Evolutionary conservation across 2,888 invertebrate genomes (phyloP).

Genomic region (Corbicula japonica): DNA sequence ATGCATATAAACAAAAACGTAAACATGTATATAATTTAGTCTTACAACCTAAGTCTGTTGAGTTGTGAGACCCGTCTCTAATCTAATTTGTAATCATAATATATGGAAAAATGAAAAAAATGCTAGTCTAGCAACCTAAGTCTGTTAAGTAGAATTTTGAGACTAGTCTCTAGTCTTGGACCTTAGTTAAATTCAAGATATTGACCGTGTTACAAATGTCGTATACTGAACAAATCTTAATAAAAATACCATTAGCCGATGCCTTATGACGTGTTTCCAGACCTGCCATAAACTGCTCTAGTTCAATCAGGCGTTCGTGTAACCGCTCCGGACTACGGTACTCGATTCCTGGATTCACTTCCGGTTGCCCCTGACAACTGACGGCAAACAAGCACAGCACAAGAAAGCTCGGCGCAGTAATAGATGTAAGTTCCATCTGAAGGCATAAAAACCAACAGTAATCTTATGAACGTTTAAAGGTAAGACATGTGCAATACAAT

Average conservation of each 20-base stretch:
- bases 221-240: background rate
- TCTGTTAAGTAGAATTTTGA: too few species aligned
- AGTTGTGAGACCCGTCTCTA: too few species aligned
- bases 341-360: background rate
- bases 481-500: background rate
- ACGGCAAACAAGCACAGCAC: background rate
- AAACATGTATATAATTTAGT: too few species aligned
- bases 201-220: background rate
- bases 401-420: background rate
- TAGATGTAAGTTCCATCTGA: slow-evolving; percentile 5
- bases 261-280: background rate
- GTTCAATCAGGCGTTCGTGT: background rate
- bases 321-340: background rate
- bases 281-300: background rate
- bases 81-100: too few species aligned
- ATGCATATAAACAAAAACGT: too few species aligned
- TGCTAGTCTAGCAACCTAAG: too few species aligned
- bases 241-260: background rate
- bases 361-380: slow-evolving; percentile 7
- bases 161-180: too few species aligned
- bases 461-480: background rate
- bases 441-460: background rate
- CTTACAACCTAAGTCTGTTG: too few species aligned
- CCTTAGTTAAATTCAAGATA: background rate
- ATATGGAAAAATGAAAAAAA: too few species aligned